A percentile compares a stretch with the other conserved stretches of the same genome.
phyloP scores from a whole-genome alignment of 2,888 invertebrate genomes.

The Spatulosminthurus flaviceps region DNA sequence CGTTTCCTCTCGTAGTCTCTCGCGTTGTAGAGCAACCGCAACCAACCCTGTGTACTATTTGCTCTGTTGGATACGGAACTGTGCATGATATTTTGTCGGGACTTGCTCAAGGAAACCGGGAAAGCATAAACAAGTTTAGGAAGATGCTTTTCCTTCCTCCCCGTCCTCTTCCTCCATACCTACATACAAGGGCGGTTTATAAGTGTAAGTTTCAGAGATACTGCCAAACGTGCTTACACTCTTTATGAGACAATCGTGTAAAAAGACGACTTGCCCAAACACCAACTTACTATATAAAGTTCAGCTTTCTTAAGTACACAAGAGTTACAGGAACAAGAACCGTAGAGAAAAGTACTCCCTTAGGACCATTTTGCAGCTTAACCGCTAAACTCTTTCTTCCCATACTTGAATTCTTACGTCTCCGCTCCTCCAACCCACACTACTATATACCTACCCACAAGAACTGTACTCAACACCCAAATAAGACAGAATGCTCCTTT shows the following conservation, averaged over 20 bases:
- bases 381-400: conserved; percentile 49
- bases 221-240: conserved; percentile 21
- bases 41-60: neutral
- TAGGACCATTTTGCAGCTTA: conserved; percentile 55
- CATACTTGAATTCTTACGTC: conserved; percentile 18
- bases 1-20: neutral
- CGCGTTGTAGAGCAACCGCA: neutral
- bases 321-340: conserved; percentile 25
- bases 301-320: neutral
- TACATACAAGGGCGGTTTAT: neutral
- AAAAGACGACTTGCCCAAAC: conserved; percentile 1
- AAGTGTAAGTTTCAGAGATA: neutral
- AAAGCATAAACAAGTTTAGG: conserved; percentile 34
- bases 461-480: neutral
- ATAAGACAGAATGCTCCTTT: neutral
- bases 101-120: neutral
- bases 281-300: neutral
- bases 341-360: conserved; percentile 47
- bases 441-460: too few species aligned
- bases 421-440: neutral
- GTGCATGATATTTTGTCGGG: neutral
- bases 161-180: neutral
- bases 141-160: neutral
- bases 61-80: conserved; percentile 4
- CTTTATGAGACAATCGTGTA: conserved; percentile 19